phyloP scores from a whole-genome alignment of 2,797 vertebrate genomes.

The Anomalospiza imberbis region DNA sequence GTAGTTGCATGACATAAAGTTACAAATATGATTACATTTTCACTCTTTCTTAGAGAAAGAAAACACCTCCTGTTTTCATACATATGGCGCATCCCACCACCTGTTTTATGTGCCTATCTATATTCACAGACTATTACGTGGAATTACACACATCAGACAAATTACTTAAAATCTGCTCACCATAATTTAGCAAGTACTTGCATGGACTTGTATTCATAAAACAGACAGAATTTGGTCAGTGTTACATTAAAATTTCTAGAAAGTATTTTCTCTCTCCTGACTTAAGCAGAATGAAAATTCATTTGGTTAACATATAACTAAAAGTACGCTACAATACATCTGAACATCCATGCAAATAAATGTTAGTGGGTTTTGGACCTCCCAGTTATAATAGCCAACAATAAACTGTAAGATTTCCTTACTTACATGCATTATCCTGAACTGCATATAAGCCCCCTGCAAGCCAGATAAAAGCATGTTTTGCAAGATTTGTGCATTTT shows the following conservation, averaged over 20 bases:
- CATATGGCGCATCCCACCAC: not conserved
- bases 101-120: not conserved
- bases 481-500: not conserved
- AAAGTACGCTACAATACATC: not conserved
- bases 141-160: not conserved
- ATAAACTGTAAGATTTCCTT: not conserved
- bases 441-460: not conserved
- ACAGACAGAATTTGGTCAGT: not conserved
- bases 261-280: not conserved
- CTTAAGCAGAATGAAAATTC: not conserved
- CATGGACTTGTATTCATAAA: not conserved
- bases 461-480: not conserved
- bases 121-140: not conserved
- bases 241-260: not conserved
- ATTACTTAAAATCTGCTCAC: not conserved
- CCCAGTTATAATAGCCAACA: not conserved
- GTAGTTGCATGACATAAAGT: not conserved
- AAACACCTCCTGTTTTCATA: not conserved
- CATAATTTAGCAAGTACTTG: not conserved
- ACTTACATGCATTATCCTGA: not conserved
- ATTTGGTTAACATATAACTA: not conserved
- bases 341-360: not conserved
- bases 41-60: not conserved
- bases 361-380: not conserved
- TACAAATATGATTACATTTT: not conserved